phyloP scores from a whole-genome alignment of 2,888 invertebrate species.

The Rhaphigaster nebulosa region DNA sequence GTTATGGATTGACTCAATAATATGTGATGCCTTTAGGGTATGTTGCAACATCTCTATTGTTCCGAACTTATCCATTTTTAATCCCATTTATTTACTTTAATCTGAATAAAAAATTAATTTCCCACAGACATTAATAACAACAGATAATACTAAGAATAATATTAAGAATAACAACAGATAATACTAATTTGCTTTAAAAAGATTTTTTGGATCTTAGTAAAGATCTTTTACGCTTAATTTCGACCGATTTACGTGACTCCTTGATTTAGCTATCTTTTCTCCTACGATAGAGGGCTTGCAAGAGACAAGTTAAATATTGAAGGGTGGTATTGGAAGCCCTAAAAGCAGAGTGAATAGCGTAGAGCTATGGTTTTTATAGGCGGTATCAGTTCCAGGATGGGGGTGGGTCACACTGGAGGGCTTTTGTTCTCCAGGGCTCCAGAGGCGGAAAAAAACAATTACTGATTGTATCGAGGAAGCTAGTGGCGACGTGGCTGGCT shows the following conservation, averaged over 20 bases:
- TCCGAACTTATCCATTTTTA: no score
- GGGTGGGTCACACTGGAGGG: constrained; percentile 21
- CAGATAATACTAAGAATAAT: no score
- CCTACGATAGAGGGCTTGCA: not conserved
- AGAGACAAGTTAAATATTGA: not conserved
- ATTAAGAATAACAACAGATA: no score
- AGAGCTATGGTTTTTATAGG: constrained; percentile 32
- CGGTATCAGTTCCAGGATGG: constrained; percentile 22
- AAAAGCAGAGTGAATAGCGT: not conserved
- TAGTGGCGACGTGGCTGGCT: constrained; percentile 20
- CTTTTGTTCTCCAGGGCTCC: not conserved
- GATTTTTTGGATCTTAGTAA: not conserved
- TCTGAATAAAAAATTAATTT: no score
- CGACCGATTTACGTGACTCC: not conserved
- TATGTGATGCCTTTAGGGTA: no score
- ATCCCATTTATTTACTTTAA: no score
- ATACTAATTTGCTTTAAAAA: no score
- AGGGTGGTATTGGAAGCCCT: constrained; percentile 26
- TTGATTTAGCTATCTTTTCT: not conserved
- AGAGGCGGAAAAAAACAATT: constrained; percentile 24
- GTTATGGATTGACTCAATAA: no score
- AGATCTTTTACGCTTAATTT: not conserved
- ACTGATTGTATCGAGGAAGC: constrained; percentile 12
- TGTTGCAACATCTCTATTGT: no score
- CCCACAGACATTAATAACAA: no score